Evolutionary conservation across 2,888 invertebrate species (phyloP).

Genomic region (Watsonalla binaria): DNA sequence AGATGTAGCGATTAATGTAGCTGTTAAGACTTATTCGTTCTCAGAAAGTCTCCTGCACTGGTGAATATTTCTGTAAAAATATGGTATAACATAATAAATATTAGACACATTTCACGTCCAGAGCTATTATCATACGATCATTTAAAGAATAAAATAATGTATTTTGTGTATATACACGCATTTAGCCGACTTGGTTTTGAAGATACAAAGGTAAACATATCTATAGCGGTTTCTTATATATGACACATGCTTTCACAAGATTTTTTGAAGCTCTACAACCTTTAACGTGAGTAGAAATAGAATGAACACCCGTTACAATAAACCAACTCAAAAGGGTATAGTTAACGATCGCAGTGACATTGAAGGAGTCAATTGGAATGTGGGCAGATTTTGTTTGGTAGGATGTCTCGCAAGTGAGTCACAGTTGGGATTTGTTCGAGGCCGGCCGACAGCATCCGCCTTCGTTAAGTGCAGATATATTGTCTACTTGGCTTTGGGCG

Average conservation of each 20-base stretch:
- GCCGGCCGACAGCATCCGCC: slow-evolving; percentile 54
- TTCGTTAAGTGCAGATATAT: slow-evolving; percentile 28
- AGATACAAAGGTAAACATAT: too few species aligned
- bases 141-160: too few species aligned
- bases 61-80: too few species aligned
- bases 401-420: slow-evolving; percentile 45
- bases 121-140: too few species aligned
- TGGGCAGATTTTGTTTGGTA: slow-evolving; percentile 37
- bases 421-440: slow-evolving; percentile 55
- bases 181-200: too few species aligned
- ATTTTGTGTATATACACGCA: too few species aligned
- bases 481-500: slow-evolving; percentile 19
- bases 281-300: neutral
- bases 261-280: neutral
- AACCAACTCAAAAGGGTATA: slow-evolving; percentile 17
- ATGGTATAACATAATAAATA: too few species aligned
- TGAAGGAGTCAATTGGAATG: slow-evolving; percentile 22
- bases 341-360: slow-evolving; percentile 26
- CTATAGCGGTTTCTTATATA: too few species aligned
- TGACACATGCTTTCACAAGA: neutral
- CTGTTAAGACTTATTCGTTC: too few species aligned
- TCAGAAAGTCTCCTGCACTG: too few species aligned
- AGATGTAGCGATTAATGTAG: too few species aligned
- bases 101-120: too few species aligned
- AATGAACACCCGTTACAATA: slow-evolving; percentile 5